Evolutionary conservation across 2,113 vertebrate species (phyloP).

Genomic region (Eupsittula cactorum): DNA sequence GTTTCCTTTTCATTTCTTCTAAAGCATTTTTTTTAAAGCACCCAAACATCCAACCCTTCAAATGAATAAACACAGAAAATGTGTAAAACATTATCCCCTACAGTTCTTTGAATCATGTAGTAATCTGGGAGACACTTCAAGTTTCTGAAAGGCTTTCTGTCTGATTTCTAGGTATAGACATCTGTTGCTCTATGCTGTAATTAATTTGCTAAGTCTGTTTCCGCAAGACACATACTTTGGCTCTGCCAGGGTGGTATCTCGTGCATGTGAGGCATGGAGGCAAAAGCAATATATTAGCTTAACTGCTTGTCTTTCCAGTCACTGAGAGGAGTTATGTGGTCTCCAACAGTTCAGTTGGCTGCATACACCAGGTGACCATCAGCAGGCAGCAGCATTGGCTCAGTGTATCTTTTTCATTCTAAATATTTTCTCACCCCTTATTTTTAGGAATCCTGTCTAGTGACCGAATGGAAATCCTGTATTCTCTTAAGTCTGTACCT

Average conservation of each 20-base stretch:
- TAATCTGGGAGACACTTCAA: background rate
- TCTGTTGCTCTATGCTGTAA: background rate
- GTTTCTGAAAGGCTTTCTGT: background rate
- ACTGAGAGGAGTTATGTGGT: background rate
- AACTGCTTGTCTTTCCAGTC: background rate
- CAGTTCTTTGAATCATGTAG: background rate
- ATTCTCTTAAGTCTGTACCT: background rate
- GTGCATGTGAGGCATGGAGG: background rate
- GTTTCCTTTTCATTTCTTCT: conserved; percentile 19
- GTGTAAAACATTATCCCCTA: background rate
- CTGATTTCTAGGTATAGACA: background rate
- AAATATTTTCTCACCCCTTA: background rate
- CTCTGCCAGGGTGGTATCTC: background rate
- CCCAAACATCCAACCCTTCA: background rate
- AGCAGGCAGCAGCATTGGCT: background rate
- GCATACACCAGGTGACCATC: background rate
- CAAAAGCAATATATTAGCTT: background rate
- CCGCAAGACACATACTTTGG: background rate
- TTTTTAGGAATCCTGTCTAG: background rate
- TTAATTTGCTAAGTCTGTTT: background rate
- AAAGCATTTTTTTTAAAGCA: background rate
- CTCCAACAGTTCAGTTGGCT: background rate
- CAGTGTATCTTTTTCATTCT: background rate
- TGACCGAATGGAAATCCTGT: background rate
- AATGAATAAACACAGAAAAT: background rate